phyloP scores from a whole-genome alignment of 2,888 invertebrate species.

The Podabrus alpinus region DNA sequence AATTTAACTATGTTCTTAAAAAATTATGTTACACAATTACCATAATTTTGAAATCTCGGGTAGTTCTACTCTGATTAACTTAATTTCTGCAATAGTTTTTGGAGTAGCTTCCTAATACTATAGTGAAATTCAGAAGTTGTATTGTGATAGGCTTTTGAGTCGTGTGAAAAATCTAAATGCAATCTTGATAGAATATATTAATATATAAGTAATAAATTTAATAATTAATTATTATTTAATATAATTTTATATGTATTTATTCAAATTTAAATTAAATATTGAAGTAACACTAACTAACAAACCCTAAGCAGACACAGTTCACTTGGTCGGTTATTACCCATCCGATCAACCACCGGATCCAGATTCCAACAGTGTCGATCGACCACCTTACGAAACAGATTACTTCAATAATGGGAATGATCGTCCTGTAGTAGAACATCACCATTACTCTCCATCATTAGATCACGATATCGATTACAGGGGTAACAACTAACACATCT shows the following conservation, averaged over 20 bases:
- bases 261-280: neutral
- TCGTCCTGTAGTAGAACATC: conserved; percentile 37
- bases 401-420: conserved; percentile 38
- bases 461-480: conserved; percentile 34
- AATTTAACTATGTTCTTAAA: neutral
- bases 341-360: conserved; percentile 44
- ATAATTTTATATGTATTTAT: conserved; percentile 3
- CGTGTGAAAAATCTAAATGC: neutral
- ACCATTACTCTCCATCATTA: conserved; percentile 36
- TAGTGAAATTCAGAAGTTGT: neutral
- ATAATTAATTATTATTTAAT: too few species aligned
- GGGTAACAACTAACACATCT: conserved; percentile 33
- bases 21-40: neutral
- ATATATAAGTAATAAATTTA: neutral
- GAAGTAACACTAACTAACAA: conserved; percentile 22
- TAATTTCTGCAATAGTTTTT: neutral
- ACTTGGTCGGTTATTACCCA: conserved; percentile 54
- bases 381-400: conserved; percentile 42
- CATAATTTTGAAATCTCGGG: neutral
- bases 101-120: neutral
- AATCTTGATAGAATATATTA: neutral
- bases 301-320: conserved; percentile 49
- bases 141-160: neutral
- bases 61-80: neutral
- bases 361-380: conserved; percentile 51